A percentile compares a stretch with the other conserved stretches of the same genome.
These are phyloP conservation scores for Rhopalosiphum nymphaeae DNA, from an alignment of 2,888 invertebrate species.

Conservation along the genomic window DNA sequence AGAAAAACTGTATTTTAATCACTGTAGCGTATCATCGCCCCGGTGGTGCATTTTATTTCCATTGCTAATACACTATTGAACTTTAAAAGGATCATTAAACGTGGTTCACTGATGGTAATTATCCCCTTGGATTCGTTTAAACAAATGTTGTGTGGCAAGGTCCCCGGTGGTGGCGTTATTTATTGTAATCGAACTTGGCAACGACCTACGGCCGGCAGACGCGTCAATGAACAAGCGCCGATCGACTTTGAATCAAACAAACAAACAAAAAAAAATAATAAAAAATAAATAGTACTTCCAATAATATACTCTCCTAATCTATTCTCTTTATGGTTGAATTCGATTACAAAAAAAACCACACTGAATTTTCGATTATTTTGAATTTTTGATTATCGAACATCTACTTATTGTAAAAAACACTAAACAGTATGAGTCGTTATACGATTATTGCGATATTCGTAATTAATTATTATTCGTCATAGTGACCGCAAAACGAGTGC, in stretches of 20 bases:
- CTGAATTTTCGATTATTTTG: not conserved
- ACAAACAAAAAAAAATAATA: not conserved
- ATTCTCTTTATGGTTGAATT: not conserved
- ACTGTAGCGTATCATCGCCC: constrained; percentile 24
- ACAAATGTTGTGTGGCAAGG: not conserved
- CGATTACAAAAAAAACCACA: not conserved
- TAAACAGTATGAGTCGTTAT: too few species aligned
- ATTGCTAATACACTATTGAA: constrained; percentile 44
- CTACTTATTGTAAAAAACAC: too few species aligned
- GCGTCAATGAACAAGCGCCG: not conserved
- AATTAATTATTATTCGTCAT: too few species aligned
- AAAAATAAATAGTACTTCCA: not conserved
- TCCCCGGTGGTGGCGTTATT: not conserved
- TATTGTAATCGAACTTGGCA: constrained; percentile 29
- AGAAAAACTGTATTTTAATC: not conserved
- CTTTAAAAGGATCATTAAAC: constrained; percentile 60
- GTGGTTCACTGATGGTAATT: constrained; percentile 28
- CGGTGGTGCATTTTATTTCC: not conserved
- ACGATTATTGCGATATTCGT: too few species aligned
- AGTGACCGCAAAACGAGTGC: not conserved
- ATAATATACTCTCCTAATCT: not conserved
- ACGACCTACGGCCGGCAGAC: not conserved
- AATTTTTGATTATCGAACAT: too few species aligned
- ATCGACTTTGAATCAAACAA: not conserved
- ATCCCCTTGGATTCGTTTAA: constrained; percentile 35